Conservation (phyloP, 2,888 invertebrate genomes). For the Cremastobaeus sp. region DNA sequence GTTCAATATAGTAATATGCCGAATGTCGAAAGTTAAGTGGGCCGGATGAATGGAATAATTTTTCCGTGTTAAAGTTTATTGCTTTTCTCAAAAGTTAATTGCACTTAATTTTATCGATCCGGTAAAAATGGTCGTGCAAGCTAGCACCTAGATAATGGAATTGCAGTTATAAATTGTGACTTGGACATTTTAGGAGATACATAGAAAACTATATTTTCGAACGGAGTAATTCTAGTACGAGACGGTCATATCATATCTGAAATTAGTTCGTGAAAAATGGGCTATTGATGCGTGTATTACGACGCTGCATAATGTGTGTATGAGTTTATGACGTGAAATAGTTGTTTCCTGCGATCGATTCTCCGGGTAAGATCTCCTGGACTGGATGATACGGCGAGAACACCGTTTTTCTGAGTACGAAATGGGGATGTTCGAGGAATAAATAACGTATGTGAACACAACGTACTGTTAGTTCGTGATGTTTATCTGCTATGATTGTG, state of each 20-base stretch:
- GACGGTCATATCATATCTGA: constrained; percentile 21
- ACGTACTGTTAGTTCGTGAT: constrained; percentile 25
- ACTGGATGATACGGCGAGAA: background rate
- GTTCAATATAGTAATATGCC: too few relatives aligned
- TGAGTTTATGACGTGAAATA: background rate
- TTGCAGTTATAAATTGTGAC: constrained; percentile 46
- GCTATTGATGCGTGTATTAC: background rate
- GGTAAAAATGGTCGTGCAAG: constrained; percentile 37
- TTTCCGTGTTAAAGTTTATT: constrained; percentile 5
- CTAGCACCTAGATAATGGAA: constrained; percentile 42
- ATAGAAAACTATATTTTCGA: constrained; percentile 40
- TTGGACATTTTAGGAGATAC: constrained; percentile 40
- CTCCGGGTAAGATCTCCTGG: too few relatives aligned
- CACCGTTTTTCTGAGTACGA: constrained; percentile 19
- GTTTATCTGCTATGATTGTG: constrained; percentile 50
- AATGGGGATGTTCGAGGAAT: constrained; percentile 23
- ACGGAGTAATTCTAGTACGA: constrained; percentile 27
- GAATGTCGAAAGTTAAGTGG: background rate
- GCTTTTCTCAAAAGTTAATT: constrained; percentile 32
- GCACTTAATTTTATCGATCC: constrained; percentile 47
- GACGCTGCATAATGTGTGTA: background rate
- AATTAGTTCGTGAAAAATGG: constrained; percentile 17
- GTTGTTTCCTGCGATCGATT: background rate
- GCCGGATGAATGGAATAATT: constrained; percentile 4
- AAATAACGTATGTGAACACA: constrained; percentile 34